Percentiles rank a stretch among this genome's conserved stretches.
Conservation (phyloP, 2,113 vertebrate species). For the Argyrosomus japonicus region DNA sequence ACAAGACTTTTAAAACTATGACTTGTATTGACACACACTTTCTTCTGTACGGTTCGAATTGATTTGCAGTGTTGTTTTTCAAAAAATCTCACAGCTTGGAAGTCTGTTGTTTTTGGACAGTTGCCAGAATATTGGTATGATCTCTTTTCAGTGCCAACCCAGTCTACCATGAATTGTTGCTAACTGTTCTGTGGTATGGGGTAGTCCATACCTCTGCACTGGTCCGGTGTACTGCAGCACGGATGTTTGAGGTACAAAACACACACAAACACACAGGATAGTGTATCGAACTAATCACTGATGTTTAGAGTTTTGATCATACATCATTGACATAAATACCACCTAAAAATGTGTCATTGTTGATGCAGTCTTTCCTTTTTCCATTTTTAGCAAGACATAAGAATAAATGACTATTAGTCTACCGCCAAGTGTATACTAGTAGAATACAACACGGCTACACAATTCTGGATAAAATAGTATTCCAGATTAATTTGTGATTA, state of each 20-base stretch:
- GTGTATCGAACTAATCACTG: not conserved
- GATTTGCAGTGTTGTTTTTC: not conserved
- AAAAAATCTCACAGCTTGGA: not conserved
- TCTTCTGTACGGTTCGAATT: not conserved
- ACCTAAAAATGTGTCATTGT: not conserved
- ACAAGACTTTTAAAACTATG: too few relatives aligned
- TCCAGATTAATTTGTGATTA: not conserved
- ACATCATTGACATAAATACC: not conserved
- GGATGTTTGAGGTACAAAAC: slow-evolving; percentile 98
- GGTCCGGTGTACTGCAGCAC: slow-evolving; percentile 95
- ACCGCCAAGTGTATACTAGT: not conserved
- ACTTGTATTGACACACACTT: too few relatives aligned
- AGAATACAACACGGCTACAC: slow-evolving; percentile 10
- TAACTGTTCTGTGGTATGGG: slow-evolving; percentile 98
- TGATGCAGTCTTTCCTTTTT: not conserved
- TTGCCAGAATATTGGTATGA: not conserved
- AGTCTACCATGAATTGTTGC: slow-evolving; percentile 94
- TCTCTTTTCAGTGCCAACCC: slow-evolving; percentile 91
- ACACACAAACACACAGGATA: slow-evolving; percentile 17
- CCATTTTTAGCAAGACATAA: not conserved
- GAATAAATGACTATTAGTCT: not conserved
- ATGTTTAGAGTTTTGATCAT: not conserved
- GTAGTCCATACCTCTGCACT: slow-evolving; percentile 98
- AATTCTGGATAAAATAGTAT: not conserved
- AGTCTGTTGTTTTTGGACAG: not conserved